These are phyloP conservation scores for Fregata magnificens DNA, from an alignment of 2,113 vertebrate genomes.

Conservation along the genomic window DNA sequence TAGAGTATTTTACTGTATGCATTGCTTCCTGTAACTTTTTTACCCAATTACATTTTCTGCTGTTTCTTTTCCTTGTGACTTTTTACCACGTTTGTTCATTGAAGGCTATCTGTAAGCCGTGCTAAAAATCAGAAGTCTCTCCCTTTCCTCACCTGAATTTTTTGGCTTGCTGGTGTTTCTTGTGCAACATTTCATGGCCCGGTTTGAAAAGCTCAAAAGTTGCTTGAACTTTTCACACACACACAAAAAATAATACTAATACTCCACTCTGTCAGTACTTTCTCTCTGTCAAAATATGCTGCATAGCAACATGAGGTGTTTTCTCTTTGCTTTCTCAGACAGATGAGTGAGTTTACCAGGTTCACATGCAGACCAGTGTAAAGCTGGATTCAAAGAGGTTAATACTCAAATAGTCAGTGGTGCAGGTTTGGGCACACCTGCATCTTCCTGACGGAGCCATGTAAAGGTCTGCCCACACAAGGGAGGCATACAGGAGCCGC, in stretches of 20 bases:
- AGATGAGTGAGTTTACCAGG: background rate
- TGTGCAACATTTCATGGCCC: background rate
- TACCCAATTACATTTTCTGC: background rate
- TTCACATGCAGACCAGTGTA: background rate
- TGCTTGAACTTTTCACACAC: background rate
- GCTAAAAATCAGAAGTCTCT: background rate
- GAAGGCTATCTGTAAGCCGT: background rate
- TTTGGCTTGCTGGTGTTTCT: background rate
- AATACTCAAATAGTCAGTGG: background rate
- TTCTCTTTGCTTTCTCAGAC: background rate
- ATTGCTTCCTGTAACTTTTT: background rate
- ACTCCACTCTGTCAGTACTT: background rate
- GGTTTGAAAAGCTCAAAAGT: background rate
- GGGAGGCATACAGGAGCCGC: background rate
- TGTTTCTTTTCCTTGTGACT: background rate
- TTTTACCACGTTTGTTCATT: background rate
- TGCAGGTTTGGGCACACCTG: background rate
- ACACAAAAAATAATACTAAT: background rate
- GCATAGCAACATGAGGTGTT: background rate
- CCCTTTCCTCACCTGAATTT: background rate
- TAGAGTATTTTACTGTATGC: background rate
- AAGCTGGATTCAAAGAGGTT: background rate
- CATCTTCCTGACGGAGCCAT: background rate
- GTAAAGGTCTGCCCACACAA: background rate
- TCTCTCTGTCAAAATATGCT: background rate